Evolutionary conservation across 2,888 invertebrate species (phyloP).

Genomic region (Caenorhabditis sp.): DNA sequence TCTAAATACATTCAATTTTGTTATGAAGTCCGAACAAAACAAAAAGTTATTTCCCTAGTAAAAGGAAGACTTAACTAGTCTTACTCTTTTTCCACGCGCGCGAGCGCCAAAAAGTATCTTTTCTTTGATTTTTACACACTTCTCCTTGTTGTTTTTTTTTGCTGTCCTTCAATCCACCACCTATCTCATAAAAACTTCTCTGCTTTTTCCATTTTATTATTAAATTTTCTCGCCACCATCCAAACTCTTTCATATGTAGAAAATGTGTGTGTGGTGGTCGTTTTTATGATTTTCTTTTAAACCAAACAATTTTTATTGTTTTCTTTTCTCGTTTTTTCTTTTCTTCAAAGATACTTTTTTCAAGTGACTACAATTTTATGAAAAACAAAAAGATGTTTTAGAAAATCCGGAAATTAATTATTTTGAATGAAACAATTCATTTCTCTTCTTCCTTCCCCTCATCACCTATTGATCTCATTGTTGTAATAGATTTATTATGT

Average conservation of each 20-base stretch:
- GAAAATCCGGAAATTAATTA: background rate
- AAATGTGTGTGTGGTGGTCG: background rate
- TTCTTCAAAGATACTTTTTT: conserved; percentile 3
- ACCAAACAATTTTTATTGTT: background rate
- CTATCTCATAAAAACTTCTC: background rate
- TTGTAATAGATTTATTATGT: background rate
- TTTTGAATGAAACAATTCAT: background rate
- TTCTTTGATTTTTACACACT: background rate
- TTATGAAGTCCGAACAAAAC: too few relatives aligned
- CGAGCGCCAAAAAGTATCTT: too few relatives aligned
- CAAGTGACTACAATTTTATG: background rate
- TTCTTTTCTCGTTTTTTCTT: background rate
- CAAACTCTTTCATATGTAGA: background rate
- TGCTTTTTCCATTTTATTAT: background rate
- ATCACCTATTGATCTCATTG: background rate
- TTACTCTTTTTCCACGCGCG: background rate
- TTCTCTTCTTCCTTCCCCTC: background rate
- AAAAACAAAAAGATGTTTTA: background rate
- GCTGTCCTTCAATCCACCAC: background rate
- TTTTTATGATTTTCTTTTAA: background rate
- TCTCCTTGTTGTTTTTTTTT: background rate
- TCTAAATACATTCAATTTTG: too few relatives aligned
- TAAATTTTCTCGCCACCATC: conserved; percentile 1
- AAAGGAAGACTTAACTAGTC: background rate
- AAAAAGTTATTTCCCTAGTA: background rate